Base-by-base conservation (phyloP, 2,113 vertebrate genomes). In the Pseudopodoces humilis region DNA sequence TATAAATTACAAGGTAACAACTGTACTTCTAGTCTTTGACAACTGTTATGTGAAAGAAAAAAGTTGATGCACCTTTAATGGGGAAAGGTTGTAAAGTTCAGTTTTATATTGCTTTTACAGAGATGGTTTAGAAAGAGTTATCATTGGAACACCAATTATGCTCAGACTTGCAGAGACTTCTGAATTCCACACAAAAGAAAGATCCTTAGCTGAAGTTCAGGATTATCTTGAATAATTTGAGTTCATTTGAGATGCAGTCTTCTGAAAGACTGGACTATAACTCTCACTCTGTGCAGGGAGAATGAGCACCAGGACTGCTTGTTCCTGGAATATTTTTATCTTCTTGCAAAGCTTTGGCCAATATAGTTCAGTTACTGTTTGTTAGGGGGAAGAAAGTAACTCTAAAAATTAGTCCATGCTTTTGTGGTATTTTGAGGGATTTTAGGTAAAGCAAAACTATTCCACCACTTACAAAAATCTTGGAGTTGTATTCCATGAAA, bases 1-100 rank as follows among this genome's bases (percentile, higher is more conserved):
- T 97, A 99, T 99, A 97, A 99, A 99, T 98, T 99, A 99, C 92
- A 99, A 99, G 99, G 99, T 99, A 96, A 98, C 19, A 49, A 83
- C 7, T 65, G 35, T 62, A 50, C 10, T 84, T 95, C 68, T 76
- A 30, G 67, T 33, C 33, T 90, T 94, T n/a, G 75, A 53, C n/a
- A 84, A 39, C 39, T 6, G 59, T 56, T 64, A 65, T 27, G 93
- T 84, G 4, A 49, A 63, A 74, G 23, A 27, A 33, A 18, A 72
- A 39, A 15, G 0, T 9, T 56, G 3, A 12, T 64, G 12, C 5
- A 47, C 28, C 16, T 80, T 68, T 43, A 58, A 46, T 24, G 5
- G 62, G 30, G 94, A 71, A 46, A 85, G 18, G 30, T 83, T 86
- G 43, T 46, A 44, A 80, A 43, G 5, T 81, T 80, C 21, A 1